phyloP scores from a whole-genome alignment of 2,888 invertebrate species.

The Sylvicola cinctus region DNA sequence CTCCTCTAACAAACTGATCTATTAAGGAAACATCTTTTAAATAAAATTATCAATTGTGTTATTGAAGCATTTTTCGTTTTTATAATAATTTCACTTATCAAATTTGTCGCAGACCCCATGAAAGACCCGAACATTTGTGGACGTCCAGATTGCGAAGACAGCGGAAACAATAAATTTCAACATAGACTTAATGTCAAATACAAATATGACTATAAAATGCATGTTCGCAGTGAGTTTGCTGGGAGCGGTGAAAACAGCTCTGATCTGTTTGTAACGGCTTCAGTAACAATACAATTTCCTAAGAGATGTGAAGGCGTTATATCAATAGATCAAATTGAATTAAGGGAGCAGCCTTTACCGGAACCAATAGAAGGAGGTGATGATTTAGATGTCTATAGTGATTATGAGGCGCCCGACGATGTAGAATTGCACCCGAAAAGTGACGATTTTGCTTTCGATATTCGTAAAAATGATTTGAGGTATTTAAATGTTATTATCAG shows the following conservation, averaged over 20 bases:
- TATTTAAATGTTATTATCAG: too few species aligned
- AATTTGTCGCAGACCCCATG: slow-evolving; percentile 55
- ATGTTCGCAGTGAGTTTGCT: slow-evolving; percentile 46
- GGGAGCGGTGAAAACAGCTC: slow-evolving; percentile 54
- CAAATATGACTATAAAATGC: slow-evolving; percentile 49
- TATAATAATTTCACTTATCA: too few species aligned
- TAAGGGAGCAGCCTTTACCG: slow-evolving; percentile 35
- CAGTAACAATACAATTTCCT: slow-evolving; percentile 37
- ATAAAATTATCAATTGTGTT: too few species aligned
- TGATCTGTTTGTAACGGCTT: slow-evolving; percentile 38
- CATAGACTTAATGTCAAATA: slow-evolving; percentile 24
- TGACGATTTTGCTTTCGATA: slow-evolving; percentile 31
- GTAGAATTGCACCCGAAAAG: slow-evolving; percentile 17
- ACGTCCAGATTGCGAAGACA: slow-evolving; percentile 36
- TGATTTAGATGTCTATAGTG: slow-evolving; percentile 9
- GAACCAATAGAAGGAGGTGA: slow-evolving; percentile 27
- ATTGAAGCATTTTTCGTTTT: too few species aligned
- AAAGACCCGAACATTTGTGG: slow-evolving; percentile 55
- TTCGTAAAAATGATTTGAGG: slow-evolving; percentile 34
- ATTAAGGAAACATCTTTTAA: too few species aligned
- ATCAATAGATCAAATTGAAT: slow-evolving; percentile 34
- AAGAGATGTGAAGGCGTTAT: slow-evolving; percentile 53
- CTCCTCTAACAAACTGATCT: too few species aligned
- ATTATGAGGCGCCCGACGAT: slow-evolving; percentile 9
- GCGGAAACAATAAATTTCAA: slow-evolving; percentile 16